A percentile compares a stretch with the other conserved stretches of the same genome.
phyloP scores from a whole-genome alignment of 2,797 vertebrate species.

The Kryptopterus vitreolus region DNA sequence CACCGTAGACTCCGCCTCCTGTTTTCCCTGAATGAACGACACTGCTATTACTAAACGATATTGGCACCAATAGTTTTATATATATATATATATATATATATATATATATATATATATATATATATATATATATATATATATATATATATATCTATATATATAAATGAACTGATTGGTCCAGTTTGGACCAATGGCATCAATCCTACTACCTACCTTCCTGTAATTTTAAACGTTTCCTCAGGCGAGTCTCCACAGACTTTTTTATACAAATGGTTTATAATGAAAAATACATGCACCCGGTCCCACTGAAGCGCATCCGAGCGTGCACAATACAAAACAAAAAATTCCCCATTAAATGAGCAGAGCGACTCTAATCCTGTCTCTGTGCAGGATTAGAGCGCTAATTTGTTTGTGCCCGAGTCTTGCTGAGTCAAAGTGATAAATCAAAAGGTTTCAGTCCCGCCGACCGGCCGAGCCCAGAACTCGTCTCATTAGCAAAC shows the following conservation, averaged over 20 bases:
- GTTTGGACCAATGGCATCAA: not conserved
- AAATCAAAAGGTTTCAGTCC: constrained; percentile 34
- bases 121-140: no score
- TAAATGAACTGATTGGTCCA: constrained; percentile 2
- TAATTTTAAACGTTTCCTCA: constrained; percentile 16
- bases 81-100: no score
- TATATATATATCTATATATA: no score
- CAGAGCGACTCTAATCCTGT: constrained; percentile 7
- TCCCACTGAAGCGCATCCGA: not conserved
- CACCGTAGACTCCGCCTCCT: no score
- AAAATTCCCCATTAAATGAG: constrained; percentile 10
- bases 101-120: no score
- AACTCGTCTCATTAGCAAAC: constrained; percentile 25
- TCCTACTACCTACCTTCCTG: constrained; percentile 13
- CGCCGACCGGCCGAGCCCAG: not conserved
- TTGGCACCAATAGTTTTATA: no score
- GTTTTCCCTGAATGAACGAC: no score
- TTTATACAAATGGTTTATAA: constrained; percentile 26
- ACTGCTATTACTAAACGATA: no score
- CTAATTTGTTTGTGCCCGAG: constrained; percentile 29
- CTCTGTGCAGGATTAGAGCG: constrained; percentile 1
- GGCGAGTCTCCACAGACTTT: not conserved
- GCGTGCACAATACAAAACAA: not conserved
- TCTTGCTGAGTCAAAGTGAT: constrained; percentile 35
- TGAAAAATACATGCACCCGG: constrained; percentile 31